A percentile compares a stretch with the other conserved stretches of the same genome.
Conservation (phyloP, 1,140 invertebrate genomes). For the Pogonognathellus flavescens region DNA sequence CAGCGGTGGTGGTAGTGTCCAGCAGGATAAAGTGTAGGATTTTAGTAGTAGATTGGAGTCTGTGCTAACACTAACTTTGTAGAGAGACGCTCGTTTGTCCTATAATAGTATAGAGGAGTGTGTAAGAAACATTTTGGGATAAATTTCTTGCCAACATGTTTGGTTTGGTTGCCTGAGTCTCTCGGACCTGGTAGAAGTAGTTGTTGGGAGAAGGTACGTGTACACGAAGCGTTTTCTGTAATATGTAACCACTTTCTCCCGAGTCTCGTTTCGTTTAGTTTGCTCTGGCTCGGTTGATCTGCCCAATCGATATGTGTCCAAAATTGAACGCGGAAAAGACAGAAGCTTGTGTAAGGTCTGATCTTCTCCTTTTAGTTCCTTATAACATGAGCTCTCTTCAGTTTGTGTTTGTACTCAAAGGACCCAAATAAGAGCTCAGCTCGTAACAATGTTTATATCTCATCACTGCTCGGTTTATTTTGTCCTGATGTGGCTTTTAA, state of each 20-base stretch:
- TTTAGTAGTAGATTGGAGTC: background rate
- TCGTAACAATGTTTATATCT: slow-evolving; percentile 31
- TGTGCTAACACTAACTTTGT: background rate
- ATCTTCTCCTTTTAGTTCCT: background rate
- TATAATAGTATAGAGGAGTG: background rate
- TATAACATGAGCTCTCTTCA: background rate
- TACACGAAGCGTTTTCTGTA: background rate
- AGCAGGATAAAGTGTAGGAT: background rate
- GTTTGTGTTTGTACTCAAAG: background rate
- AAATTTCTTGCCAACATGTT: slow-evolving; percentile 10
- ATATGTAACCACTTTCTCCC: slow-evolving; percentile 14
- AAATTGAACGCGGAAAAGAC: slow-evolving; percentile 29
- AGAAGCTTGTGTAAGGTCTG: background rate
- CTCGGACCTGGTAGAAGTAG: background rate
- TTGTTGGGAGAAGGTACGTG: background rate
- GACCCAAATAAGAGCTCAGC: background rate
- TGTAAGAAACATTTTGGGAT: slow-evolving; percentile 12
- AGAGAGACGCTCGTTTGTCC: background rate
- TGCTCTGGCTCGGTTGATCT: slow-evolving; percentile 34
- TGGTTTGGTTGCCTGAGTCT: background rate
- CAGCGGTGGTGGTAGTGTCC: too few species aligned
- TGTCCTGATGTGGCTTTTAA: slow-evolving; percentile 44
- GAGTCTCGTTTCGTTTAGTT: slow-evolving; percentile 1
- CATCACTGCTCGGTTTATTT: slow-evolving; percentile 31
- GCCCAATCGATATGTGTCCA: slow-evolving; percentile 37